phyloP scores from a whole-genome alignment of 1,140 invertebrate genomes.

The Drosophila navojoa region DNA sequence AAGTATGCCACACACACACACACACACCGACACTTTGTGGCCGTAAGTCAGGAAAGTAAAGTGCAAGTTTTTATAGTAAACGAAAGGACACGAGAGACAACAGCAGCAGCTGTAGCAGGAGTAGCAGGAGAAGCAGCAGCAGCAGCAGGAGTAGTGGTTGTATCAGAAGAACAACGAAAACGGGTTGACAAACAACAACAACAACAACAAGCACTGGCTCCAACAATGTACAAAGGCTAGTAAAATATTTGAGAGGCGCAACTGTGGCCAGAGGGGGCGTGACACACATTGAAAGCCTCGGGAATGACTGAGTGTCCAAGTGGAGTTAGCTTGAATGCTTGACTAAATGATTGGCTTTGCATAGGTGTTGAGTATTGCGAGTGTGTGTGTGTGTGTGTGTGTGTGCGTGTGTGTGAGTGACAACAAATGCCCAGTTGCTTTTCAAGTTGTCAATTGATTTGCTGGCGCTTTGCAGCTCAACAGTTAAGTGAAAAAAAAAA shows the following conservation, averaged over 20 bases:
- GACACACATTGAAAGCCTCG: not conserved
- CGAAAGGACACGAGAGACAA: constrained; percentile 27
- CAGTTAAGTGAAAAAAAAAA: not conserved
- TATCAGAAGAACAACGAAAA: constrained; percentile 9
- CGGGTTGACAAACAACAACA: constrained; percentile 3
- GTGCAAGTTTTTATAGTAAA: constrained; percentile 42
- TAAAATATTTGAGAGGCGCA: constrained; percentile 27
- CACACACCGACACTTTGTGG: constrained; percentile 11
- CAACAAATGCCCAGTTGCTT: constrained; percentile 62
- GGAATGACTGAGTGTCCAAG: constrained; percentile 30
- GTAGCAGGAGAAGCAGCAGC: not conserved
- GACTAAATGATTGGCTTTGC: constrained; percentile 44
- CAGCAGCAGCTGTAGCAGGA: constrained; percentile 7
- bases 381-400: not conserved
- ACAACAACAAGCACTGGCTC: not conserved
- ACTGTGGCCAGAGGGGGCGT: not conserved
- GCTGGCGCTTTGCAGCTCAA: constrained; percentile 24
- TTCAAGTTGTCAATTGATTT: constrained; percentile 73
- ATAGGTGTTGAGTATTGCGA: not conserved
- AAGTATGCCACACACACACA: constrained; percentile 22
- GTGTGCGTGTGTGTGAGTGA: not conserved
- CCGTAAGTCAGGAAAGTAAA: constrained; percentile 25
- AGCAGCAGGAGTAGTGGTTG: not conserved
- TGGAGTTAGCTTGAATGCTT: constrained; percentile 32
- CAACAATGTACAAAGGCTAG: constrained; percentile 32